Evolutionary conservation across 2,113 vertebrate species (phyloP), one percentile per base, ranked within the genome.

Genomic region (Rissa tridactyla): DNA sequence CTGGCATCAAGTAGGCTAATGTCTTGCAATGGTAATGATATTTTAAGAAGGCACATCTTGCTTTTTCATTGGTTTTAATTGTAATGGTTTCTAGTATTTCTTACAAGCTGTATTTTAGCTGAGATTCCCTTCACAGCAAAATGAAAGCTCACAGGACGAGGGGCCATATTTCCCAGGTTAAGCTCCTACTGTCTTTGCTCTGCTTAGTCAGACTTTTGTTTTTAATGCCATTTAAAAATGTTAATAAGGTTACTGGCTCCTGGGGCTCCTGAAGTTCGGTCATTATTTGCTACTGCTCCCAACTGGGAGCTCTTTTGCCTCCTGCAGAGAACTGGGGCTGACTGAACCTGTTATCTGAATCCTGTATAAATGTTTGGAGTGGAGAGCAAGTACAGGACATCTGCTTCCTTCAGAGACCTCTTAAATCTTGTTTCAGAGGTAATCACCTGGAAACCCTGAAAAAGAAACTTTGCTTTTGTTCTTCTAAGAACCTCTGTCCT

Each of bases 401-500:
- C 89, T 94, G 91, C 70, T 88, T 82, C 80, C 83, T 88, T 86
- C 71, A 83, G 61, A 90, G 76, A 52, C 71, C 71, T 86, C 42
- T 30, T 75, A 8, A 62, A n/a, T 51, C 75, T 62, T 65, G 14
- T 71, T 94, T 92, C 80, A 94, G 95, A 92, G 83, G 82, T 68
- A 86, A 54, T 94, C 91, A 96, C 83, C 86, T 7, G 2, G 86
- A 96, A 96, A 95, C 32, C 10, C 58, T 60, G 71, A 30, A 72
- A 95, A 79, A 86, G 86, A 72, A 95, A 73, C 79, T 90, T 92
- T 38, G 40, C 72, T 88, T 96, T 92, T 94, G 80, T 95, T 94
- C 86, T 76, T 32, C 30, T 61, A 10, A 79, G 66, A 76, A 30
- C 57, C 29, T 58, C 82, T 94, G 61, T 61, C 34, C 20, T 82